Evolutionary conservation across 2,888 invertebrate genomes (phyloP).

Genomic region (Exephanes ischioxanthus): DNA sequence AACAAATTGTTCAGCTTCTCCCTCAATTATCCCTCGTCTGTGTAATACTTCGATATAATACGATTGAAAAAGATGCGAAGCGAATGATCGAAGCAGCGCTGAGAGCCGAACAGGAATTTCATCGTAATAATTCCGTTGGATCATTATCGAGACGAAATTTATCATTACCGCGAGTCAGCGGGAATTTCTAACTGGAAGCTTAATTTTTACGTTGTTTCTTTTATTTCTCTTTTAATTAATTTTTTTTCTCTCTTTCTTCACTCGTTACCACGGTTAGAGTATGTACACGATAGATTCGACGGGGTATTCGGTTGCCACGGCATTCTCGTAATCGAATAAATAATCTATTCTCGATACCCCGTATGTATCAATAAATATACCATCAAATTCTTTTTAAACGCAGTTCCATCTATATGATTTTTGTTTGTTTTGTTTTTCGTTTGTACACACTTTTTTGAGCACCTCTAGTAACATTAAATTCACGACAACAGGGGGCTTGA

Average conservation of each 20-base stretch:
- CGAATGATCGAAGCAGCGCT: slow-evolving; percentile 50
- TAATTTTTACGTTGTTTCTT: slow-evolving; percentile 52
- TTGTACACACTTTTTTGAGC: slow-evolving; percentile 81
- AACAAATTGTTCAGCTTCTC: slow-evolving; percentile 26
- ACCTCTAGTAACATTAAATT: slow-evolving; percentile 78
- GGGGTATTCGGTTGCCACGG: slow-evolving; percentile 13
- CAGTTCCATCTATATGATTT: slow-evolving; percentile 62
- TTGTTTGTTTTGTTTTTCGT: slow-evolving; percentile 66
- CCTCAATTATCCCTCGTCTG: slow-evolving; percentile 18
- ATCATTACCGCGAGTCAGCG: slow-evolving; percentile 24
- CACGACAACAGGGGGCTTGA: slow-evolving; percentile 72
- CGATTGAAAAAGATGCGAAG: slow-evolving; percentile 44
- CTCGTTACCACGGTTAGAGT: slow-evolving; percentile 34
- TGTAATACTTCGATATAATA: slow-evolving; percentile 27
- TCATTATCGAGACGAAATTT: slow-evolving; percentile 23
- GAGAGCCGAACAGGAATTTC: slow-evolving; percentile 60
- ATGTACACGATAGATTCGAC: slow-evolving; percentile 41
- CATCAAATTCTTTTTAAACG: slow-evolving; percentile 70
- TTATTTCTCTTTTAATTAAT: slow-evolving; percentile 12
- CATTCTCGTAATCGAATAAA: slow-evolving; percentile 49
- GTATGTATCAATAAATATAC: slow-evolving; percentile 75
- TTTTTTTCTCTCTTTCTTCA: background rate
- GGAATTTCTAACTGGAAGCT: slow-evolving; percentile 58
- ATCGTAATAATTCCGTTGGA: slow-evolving; percentile 24
- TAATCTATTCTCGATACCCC: slow-evolving; percentile 56